A percentile compares a stretch with the other conserved stretches of the same genome.
These are phyloP conservation scores for Intellagama lesueurii DNA, from an alignment of 2,797 vertebrate genomes.

Conservation along the genomic window DNA sequence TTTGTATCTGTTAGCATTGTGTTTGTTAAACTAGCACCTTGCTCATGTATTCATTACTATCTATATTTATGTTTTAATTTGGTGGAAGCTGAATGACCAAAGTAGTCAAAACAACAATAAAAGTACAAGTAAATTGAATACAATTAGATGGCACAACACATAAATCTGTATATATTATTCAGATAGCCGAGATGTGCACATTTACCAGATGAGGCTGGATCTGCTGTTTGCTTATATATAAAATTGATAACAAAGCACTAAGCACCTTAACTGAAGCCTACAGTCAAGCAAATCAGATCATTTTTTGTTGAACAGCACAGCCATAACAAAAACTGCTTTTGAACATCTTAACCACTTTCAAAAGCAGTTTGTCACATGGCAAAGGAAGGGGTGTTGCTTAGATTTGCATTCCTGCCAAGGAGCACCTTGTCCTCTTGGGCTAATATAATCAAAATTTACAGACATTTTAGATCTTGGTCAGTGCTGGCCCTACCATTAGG, in stretches of 20 bases:
- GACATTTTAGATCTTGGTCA: too few species aligned
- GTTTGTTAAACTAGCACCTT: too few species aligned
- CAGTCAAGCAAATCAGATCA: not conserved
- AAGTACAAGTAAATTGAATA: too few species aligned
- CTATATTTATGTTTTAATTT: too few species aligned
- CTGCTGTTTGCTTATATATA: not conserved
- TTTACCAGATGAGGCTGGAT: not conserved
- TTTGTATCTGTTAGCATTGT: too few species aligned
- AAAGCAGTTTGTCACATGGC: not conserved
- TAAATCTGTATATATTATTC: not conserved
- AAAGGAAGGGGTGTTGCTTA: not conserved
- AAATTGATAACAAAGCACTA: not conserved
- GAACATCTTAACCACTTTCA: not conserved
- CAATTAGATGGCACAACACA: too few species aligned
- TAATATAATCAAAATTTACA: too few species aligned
- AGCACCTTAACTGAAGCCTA: not conserved
- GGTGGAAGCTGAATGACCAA: too few species aligned
- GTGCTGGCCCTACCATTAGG: not conserved
- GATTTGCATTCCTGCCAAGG: too few species aligned
- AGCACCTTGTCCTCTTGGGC: too few species aligned
- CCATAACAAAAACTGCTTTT: not conserved
- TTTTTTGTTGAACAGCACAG: not conserved
- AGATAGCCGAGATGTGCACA: not conserved
- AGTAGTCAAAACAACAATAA: too few species aligned
- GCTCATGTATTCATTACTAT: too few species aligned